These are phyloP conservation scores for Nebria brevicollis DNA, from an alignment of 2,888 invertebrate species.

Conservation along the genomic window DNA sequence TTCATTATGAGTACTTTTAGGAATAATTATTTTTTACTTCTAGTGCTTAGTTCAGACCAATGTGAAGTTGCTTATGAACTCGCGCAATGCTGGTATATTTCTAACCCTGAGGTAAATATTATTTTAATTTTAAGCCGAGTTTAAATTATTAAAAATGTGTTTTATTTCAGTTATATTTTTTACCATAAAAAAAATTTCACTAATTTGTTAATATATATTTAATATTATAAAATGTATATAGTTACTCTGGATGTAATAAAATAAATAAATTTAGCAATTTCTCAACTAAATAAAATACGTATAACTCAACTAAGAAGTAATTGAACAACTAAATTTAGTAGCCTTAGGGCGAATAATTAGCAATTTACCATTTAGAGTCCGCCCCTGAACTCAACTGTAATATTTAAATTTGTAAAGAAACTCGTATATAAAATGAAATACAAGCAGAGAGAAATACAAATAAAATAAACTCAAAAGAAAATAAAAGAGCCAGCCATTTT, in stretches of 20 bases:
- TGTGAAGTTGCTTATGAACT: constrained; percentile 36
- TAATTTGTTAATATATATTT: neutral
- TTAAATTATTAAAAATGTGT: neutral
- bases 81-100: constrained; percentile 32
- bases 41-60: constrained; percentile 15
- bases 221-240: neutral
- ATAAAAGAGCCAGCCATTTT: neutral
- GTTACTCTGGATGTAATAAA: neutral
- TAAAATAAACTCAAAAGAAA: neutral
- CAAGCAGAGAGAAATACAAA: neutral
- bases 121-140: neutral
- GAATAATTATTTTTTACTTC: constrained; percentile 6
- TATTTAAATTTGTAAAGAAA: neutral
- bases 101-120: constrained; percentile 30
- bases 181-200: constrained; percentile 7
- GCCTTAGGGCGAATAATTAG: no score
- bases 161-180: constrained; percentile 32
- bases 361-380: no score
- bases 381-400: neutral
- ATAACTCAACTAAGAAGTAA: no score
- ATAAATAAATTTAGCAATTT: neutral
- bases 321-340: no score
- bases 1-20: neutral
- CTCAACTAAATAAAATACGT: no score
- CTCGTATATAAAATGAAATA: neutral